These are phyloP conservation scores for Hyposoter dolosus DNA, from an alignment of 2,888 invertebrate genomes.

Conservation along the genomic window DNA sequence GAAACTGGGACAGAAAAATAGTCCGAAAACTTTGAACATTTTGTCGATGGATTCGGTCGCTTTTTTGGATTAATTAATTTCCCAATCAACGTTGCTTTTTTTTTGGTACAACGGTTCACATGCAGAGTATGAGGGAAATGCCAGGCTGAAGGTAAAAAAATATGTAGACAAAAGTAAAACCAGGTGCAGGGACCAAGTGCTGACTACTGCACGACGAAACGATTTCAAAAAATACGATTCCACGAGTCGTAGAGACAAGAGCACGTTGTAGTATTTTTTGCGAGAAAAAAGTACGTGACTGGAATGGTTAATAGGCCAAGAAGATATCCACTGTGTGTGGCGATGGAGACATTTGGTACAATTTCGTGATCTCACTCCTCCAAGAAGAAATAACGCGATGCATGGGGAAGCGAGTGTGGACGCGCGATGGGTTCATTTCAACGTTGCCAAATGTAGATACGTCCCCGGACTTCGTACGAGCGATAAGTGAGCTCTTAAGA, in stretches of 20 bases:
- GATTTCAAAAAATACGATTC: constrained; percentile 57
- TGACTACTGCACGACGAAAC: constrained; percentile 56
- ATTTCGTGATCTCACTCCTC: constrained; percentile 47
- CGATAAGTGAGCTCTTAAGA: constrained; percentile 16
- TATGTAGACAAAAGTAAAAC: constrained; percentile 19
- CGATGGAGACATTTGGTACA: constrained; percentile 47
- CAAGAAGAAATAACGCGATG: constrained; percentile 28
- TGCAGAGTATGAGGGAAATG: not conserved
- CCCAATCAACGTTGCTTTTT: constrained; percentile 6
- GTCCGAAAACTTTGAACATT: not conserved
- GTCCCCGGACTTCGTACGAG: constrained; percentile 45
- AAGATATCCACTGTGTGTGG: constrained; percentile 6
- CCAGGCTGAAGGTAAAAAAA: not conserved
- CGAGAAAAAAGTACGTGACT: constrained; percentile 65
- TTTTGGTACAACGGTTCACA: not conserved
- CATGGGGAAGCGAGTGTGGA: constrained; percentile 39
- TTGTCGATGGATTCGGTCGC: not conserved
- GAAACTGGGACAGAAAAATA: not conserved
- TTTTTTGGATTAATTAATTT: not conserved
- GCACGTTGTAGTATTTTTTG: constrained; percentile 30
- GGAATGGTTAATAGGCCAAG: constrained; percentile 60
- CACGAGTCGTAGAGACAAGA: constrained; percentile 44
- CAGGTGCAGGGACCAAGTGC: constrained; percentile 27
- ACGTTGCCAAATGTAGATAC: constrained; percentile 56
- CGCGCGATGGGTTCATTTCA: constrained; percentile 18